Conservation (phyloP, 1,140 invertebrate species). For the Galendromus occidentalis region DNA sequence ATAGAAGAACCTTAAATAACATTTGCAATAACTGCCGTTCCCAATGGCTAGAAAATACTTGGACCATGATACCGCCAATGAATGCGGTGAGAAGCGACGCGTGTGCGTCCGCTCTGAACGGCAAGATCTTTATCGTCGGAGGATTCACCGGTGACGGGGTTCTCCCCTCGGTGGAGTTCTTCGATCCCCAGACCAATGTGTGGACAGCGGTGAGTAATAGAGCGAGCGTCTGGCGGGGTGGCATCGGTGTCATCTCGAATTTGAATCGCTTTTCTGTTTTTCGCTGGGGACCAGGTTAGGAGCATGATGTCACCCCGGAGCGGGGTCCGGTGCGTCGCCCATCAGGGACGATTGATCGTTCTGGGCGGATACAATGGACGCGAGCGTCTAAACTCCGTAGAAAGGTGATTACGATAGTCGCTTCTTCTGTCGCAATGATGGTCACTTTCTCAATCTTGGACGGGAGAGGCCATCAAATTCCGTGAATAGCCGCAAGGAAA, state of each 20-base stretch:
- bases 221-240: background rate
- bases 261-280: background rate
- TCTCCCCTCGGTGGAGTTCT: background rate
- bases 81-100: conserved; percentile 25
- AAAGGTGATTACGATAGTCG: background rate
- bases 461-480: no score
- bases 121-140: conserved; percentile 14
- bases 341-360: background rate
- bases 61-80: conserved; percentile 24
- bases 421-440: no score
- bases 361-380: conserved; percentile 1
- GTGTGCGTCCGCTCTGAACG: conserved; percentile 21
- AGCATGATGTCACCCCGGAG: conserved; percentile 2
- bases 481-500: no score
- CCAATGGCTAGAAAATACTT: conserved; percentile 26
- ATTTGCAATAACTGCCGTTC: background rate
- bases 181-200: background rate
- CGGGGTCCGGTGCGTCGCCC: background rate
- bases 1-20: background rate
- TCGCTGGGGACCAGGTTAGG: background rate
- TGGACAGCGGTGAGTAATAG: background rate
- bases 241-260: background rate
- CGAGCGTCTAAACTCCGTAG: background rate
- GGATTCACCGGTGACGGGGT: conserved; percentile 2
- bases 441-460: no score